Evolutionary conservation across 2,888 invertebrate species (phyloP).

Genomic region (Xestobium rufovillosum): DNA sequence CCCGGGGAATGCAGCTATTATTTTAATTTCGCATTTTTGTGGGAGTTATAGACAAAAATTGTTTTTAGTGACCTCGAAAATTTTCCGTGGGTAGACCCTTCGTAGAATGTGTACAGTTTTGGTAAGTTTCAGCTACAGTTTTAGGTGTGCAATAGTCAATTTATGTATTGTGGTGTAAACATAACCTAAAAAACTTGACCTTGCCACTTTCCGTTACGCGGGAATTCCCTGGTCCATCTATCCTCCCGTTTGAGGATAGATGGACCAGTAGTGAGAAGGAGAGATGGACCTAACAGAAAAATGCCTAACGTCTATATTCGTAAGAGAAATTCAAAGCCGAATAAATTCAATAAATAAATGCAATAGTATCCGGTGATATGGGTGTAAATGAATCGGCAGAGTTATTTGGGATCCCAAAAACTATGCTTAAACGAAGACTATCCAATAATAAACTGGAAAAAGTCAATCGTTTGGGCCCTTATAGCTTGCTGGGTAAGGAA

Average conservation of each 20-base stretch:
- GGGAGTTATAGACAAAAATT: background rate
- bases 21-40: background rate
- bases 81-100: background rate
- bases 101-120: background rate
- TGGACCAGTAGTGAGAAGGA: background rate
- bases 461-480: background rate
- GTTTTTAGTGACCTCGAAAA: background rate
- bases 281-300: background rate
- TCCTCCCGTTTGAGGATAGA: conserved; percentile 3
- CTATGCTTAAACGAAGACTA: background rate
- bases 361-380: background rate
- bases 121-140: background rate
- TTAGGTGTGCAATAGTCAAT: background rate
- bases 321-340: background rate
- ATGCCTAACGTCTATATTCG: background rate
- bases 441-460: background rate
- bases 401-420: background rate
- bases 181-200: background rate
- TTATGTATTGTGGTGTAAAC: background rate
- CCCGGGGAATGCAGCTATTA: background rate
- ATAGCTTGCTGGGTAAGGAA: background rate
- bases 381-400: background rate
- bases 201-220: too few relatives aligned
- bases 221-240: conserved; percentile 3
- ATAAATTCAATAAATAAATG: too few relatives aligned